Percentiles rank a stretch among this genome's conserved stretches.
These are phyloP conservation scores for Astreopora myriophthalma DNA, from an alignment of 64 coral and sea anemone species.

Conservation along the genomic window DNA sequence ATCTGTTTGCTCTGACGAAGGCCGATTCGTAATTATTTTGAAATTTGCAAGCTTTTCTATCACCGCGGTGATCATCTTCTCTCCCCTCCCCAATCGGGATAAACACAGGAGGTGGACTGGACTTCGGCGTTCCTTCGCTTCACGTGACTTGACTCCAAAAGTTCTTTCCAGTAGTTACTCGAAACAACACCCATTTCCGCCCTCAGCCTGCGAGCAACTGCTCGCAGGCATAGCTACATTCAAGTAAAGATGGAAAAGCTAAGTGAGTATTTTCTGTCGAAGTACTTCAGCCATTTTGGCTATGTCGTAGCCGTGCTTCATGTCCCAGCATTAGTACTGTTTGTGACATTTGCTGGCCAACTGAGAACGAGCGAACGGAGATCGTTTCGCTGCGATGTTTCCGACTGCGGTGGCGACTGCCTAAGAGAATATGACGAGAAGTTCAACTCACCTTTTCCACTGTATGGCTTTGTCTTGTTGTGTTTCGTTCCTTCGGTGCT, in stretches of 20 bases:
- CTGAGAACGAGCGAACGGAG: conserved; percentile 7
- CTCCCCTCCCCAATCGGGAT: no score
- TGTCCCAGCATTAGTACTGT: not conserved
- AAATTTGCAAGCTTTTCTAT: no score
- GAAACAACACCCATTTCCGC: no score
- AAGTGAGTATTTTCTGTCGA: conserved; percentile 33
- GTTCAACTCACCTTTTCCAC: conserved; percentile 42
- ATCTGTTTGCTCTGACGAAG: no score
- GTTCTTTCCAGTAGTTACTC: no score
- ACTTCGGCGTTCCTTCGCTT: no score
- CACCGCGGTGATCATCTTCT: no score
- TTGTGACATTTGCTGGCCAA: conserved; percentile 11
- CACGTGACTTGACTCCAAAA: no score
- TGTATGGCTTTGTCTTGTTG: conserved; percentile 8
- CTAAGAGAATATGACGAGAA: conserved; percentile 38
- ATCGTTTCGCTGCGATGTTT: conserved; percentile 30
- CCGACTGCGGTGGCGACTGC: not conserved
- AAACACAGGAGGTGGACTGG: no score
- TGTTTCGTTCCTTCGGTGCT: not conserved
- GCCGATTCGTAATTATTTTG: no score
- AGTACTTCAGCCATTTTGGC: conserved; percentile 28
- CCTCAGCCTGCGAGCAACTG: no score
- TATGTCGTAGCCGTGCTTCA: conserved; percentile 18
- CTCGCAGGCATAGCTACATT: no score
- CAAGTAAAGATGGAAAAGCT: not conserved